Percentiles rank a stretch among this genome's conserved stretches.
Conservation (phyloP, 2,113 vertebrate genomes). For the Gavialis gangeticus region DNA sequence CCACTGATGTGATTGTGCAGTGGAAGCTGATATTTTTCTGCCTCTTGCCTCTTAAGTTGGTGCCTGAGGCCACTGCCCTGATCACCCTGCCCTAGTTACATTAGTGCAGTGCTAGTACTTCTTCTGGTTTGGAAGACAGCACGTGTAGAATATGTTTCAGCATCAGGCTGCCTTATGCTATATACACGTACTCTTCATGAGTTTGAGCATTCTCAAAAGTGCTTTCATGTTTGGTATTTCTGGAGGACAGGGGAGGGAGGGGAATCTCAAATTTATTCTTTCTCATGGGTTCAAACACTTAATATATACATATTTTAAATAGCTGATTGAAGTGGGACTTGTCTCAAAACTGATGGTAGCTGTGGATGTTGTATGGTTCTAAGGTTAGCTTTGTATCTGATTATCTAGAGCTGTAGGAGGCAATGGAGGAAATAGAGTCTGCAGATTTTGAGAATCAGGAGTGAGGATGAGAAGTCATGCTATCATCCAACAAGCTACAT, state of each 20-base stretch:
- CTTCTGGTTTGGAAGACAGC: too few species aligned
- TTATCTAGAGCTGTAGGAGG: too few species aligned
- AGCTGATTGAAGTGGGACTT: not conserved
- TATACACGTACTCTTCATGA: too few species aligned
- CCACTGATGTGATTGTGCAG: too few species aligned
- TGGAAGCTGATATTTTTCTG: too few species aligned
- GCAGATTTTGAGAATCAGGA: not conserved
- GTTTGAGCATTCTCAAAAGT: not conserved
- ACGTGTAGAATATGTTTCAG: too few species aligned
- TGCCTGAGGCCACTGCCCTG: too few species aligned
- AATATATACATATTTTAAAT: not conserved
- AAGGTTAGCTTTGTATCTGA: not conserved
- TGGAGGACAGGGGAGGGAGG: not conserved
- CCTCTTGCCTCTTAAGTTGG: too few species aligned
- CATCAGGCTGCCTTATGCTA: too few species aligned
- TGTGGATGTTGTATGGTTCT: not conserved
- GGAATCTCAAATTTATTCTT: not conserved
- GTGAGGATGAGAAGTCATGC: not conserved
- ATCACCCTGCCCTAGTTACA: too few species aligned
- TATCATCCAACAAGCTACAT: not conserved
- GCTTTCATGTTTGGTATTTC: not conserved
- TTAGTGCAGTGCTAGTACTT: too few species aligned
- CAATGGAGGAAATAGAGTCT: not conserved
- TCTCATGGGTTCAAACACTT: not conserved
- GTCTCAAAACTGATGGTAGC: not conserved